phyloP scores from a whole-genome alignment of 2,797 vertebrate genomes.

The Varecia variegata region DNA sequence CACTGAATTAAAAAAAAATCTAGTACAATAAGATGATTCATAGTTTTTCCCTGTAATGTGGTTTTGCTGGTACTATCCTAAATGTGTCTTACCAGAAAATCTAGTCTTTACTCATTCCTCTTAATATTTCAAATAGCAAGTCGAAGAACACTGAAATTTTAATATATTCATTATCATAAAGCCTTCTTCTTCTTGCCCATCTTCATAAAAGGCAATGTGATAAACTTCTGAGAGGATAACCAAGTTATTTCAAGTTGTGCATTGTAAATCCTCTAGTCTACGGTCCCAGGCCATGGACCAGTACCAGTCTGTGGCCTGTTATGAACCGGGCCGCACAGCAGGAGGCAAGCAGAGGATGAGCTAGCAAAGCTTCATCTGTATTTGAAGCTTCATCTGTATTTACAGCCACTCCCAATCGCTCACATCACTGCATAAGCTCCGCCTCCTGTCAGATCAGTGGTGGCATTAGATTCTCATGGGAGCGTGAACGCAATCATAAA shows the following conservation, averaged over 20 bases:
- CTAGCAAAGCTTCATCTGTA: no score
- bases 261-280: constrained; percentile 1
- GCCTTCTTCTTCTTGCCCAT: not conserved
- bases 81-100: constrained; percentile 42
- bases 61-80: not conserved
- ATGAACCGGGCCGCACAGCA: no score
- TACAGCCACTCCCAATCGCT: no score
- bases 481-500: no score
- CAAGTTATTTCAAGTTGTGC: constrained; percentile 37
- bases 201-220: constrained; percentile 33
- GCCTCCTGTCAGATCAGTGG: no score
- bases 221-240: constrained; percentile 20
- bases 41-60: not conserved
- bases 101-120: not conserved
- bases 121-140: constrained; percentile 32
- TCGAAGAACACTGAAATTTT: not conserved
- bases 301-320: no score
- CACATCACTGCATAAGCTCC: no score
- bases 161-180: constrained; percentile 29
- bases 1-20: not conserved
- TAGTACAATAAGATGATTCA: not conserved
- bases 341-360: no score
- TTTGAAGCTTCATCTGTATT: no score
- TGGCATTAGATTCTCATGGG: no score
- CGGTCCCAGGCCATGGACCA: no score